Evolutionary conservation across 2,888 invertebrate genomes (phyloP).

Genomic region (Polietes domitor): DNA sequence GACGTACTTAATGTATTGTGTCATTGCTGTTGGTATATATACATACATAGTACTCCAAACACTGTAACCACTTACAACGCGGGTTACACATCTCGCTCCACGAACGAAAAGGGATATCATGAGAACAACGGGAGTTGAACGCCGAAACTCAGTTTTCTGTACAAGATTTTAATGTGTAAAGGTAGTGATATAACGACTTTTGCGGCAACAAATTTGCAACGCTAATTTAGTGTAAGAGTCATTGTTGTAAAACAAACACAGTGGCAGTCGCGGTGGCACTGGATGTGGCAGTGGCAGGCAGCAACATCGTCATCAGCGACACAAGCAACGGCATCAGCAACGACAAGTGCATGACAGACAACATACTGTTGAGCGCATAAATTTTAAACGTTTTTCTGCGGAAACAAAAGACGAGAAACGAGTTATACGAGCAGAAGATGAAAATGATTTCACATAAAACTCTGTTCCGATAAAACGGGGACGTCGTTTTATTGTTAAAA

Average conservation of each 20-base stretch:
- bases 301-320: constrained; percentile 46
- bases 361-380: constrained; percentile 60
- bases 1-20: constrained; percentile 26
- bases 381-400: constrained; percentile 52
- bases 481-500: constrained; percentile 29
- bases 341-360: constrained; percentile 43
- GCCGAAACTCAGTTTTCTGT: constrained; percentile 35
- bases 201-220: constrained; percentile 76
- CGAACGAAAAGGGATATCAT: constrained; percentile 5
- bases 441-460: constrained; percentile 53
- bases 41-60: constrained; percentile 21
- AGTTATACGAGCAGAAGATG: constrained; percentile 39
- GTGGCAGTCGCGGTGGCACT: not conserved
- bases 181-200: constrained; percentile 70
- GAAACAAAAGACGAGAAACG: constrained; percentile 48
- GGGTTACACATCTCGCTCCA: constrained; percentile 30
- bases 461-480: constrained; percentile 45
- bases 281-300: constrained; percentile 41
- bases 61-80: constrained; percentile 44
- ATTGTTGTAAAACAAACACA: constrained; percentile 47
- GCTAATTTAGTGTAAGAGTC: constrained; percentile 77
- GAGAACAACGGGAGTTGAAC: not conserved
- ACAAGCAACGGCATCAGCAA: constrained; percentile 10
- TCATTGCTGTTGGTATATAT: constrained; percentile 5
- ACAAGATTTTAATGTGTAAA: constrained; percentile 58